Base-by-base conservation (phyloP, 2,113 vertebrate genomes). In the Caranx melampygus region DNA sequence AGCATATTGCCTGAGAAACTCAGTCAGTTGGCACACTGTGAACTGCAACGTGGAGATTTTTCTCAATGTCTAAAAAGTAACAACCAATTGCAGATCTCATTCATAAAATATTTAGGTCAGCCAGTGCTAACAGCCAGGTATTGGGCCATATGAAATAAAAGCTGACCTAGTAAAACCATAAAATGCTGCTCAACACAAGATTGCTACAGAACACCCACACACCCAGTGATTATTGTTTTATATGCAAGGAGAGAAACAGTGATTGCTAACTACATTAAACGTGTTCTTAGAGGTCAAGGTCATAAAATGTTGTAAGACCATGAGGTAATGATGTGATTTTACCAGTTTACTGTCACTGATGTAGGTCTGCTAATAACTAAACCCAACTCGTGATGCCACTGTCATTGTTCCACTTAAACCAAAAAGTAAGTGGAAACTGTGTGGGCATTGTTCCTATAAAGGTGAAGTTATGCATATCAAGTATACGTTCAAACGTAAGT, bases 181-280 rank as follows among this genome's bases (percentile, higher is more conserved):
- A 76, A 70, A 33, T 2, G 3, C 3, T 34, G 15, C 55, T 52
- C 45, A 66, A 44, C 26, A 67, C 14, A 18, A 3, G 13, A 74
- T 18, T 55, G 26, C 51, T 54, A 47, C 14, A 76, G 37, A 58
- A 45, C 58, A 63, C 20, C 15, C 16, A 64, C 82, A 76, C 74
- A 61, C 78, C 57, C 44, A 59, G 5, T 37, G 6, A 12, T 70
- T 72, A 54, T 83, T 83, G 58, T 76, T 88, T 85, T 80, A 84
- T 68, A 64, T 34, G 21, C 44, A 65, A 4, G 44, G 47, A 33
- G 51, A 21, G 3, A 45, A 64, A 31, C 64, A 37, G 3, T 62
- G 34, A 75, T 75, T 68, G 11, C 35, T 14, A n/a, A 69, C 20
- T 66, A 6, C 49, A 60, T 72, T 47, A 76, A 47, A 81, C 52